Evolutionary conservation across 2,888 invertebrate species (phyloP), one percentile per base, ranked within the genome.

Genomic region (Holacanthella duospinosa): DNA sequence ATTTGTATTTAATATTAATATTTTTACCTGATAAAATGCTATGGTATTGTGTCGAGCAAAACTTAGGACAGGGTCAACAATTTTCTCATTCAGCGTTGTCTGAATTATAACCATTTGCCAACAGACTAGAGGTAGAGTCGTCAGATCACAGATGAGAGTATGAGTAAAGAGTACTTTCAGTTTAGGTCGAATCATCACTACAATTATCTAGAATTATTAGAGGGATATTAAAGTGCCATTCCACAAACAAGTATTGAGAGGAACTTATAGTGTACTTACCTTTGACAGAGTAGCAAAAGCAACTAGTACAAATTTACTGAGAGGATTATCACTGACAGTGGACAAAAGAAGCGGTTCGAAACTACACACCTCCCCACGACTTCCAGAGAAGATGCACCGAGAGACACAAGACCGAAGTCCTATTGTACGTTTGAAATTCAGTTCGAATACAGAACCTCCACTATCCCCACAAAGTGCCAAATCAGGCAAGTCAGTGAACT

Each of bases 321-420:
- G 78, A 21, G 88, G 86, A 76, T 88, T 84, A 16, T 76, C 75
- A 26, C 82, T 80, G 61, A 82, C 77, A 66, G 81, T 79, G 43
- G 82, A 80, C 68, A 84, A 78, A 59, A 82, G 80, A 57, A 89
- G 77, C 0, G 88, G 87, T 74, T 87, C 87, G 66, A 88, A 80
- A 16, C 83, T 82, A 74, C 86, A 86, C 55, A 92, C 93, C 82
- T 99, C 99, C 0, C 99, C 99, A 62, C 94, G 85, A 61, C 94
- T 93, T 36, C 97, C 97, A 43, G 96, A 95, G 78, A 99, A 99
- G 21, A 99, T 80, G 77, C 97, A 96, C 60, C 91, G 88, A 0
- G 93, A 89, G 66, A 91, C 88, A 77, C 90, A 91, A 0, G 89
- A 87, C 54, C 94, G 82, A 43, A 93, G 88, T 19, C 93, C 94